Base-by-base conservation (phyloP, 2,113 vertebrate species). In the Chloebia gouldiae region DNA sequence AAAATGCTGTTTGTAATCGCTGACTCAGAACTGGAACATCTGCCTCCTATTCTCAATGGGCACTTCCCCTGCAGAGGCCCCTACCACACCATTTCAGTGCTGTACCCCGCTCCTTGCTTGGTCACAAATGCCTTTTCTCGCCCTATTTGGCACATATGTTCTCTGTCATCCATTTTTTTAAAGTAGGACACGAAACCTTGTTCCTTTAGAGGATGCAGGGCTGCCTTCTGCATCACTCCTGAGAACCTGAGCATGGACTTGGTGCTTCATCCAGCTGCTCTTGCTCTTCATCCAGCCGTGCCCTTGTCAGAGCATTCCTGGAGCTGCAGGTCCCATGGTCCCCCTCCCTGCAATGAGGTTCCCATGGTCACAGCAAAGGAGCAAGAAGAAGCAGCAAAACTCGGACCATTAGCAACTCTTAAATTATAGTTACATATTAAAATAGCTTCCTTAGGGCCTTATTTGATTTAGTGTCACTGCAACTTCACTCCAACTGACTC, bases 1-100 rank as follows among this genome's bases (percentile, higher is more conserved):
- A 88, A 92, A 95, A 93, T 81, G 45, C 12, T 73, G 63, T 63
- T 93, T 90, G 27, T 61, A 93, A 59, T 90, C 86, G 82, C 88
- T 96, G 94, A 95, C 79, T 93, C 90, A 88, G 95, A 93, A 65
- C 92, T 92, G 79, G 47, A 95, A 88, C 88, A 90, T 94, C 88
- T 96, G 93, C 82, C 86, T 61, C 7, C 1, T 51, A 40, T 56
- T 94, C 87, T 96, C n/a, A 0, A 49, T 39, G 93, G 90, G 73
- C 61, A 20, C 51, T 81, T 90, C 40, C 30, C 4, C 66, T 47
- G 40, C 7, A 47, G 54, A 83, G 83, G 92, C 72, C 72, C 68
- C 65, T 78, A 1, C 54, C 19, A 31, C 27, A 50, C 10, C 18
- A 27, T 61, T 88, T 68, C 51, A 53, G n/a, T 59, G 45, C 77